Percentiles rank a stretch among this genome's conserved stretches.
These are phyloP conservation scores for Helobdella robusta DNA, from an alignment of 2,888 invertebrate genomes.

Conservation along the genomic window DNA sequence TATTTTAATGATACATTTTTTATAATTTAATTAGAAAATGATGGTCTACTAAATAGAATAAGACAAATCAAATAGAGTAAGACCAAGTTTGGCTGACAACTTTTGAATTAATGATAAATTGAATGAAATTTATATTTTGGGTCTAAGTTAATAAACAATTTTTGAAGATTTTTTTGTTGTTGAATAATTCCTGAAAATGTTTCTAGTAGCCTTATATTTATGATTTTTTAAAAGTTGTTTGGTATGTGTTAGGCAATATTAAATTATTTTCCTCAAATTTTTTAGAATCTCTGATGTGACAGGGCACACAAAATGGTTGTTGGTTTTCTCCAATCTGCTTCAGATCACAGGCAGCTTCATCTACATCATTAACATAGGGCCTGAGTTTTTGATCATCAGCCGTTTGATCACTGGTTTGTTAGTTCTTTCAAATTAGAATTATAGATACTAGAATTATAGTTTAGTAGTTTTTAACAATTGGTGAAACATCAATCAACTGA, in stretches of 20 bases:
- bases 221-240: background rate
- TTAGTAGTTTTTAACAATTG: too few species aligned
- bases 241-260: too few species aligned
- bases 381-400: constrained; percentile 48
- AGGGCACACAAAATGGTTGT: constrained; percentile 44
- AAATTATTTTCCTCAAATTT: too few species aligned
- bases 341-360: constrained; percentile 48
- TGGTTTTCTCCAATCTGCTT: constrained; percentile 45
- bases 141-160: too few species aligned
- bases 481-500: too few species aligned
- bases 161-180: too few species aligned
- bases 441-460: too few species aligned
- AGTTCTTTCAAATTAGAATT: too few species aligned
- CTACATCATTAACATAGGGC: constrained; percentile 49
- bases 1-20: too few species aligned
- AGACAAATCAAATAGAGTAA: background rate
- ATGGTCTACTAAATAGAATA: background rate
- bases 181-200: too few species aligned
- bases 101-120: too few species aligned
- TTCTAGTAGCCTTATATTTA: background rate
- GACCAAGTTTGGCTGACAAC: background rate
- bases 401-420: constrained; percentile 50
- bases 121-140: too few species aligned
- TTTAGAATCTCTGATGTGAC: constrained; percentile 46
- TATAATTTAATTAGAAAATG: background rate